These are phyloP conservation scores for Myioborus miniatus DNA, from an alignment of 2,797 vertebrate genomes.

Conservation along the genomic window DNA sequence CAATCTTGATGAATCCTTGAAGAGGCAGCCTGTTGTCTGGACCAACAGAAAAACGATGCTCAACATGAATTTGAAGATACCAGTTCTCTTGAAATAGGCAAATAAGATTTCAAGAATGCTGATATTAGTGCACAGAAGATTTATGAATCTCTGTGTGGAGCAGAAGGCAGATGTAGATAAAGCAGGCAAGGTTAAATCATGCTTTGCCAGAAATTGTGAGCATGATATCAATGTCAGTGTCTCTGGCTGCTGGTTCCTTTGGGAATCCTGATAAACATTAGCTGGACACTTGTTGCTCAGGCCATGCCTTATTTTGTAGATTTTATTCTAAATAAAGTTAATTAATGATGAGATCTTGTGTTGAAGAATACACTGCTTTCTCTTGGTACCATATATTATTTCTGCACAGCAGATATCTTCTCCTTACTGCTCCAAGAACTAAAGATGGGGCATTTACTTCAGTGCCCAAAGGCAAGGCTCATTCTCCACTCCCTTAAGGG, in stretches of 20 bases:
- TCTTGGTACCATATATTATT: neutral
- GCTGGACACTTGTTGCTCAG: neutral
- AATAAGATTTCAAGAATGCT: neutral
- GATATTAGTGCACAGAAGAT: neutral
- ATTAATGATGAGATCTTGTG: neutral
- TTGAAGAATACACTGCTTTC: neutral
- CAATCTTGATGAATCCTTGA: neutral
- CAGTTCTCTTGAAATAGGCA: neutral
- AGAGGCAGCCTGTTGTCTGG: neutral
- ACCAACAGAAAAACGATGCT: neutral
- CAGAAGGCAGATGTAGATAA: neutral
- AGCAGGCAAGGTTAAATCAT: neutral
- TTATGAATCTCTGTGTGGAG: neutral
- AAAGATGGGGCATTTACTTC: neutral
- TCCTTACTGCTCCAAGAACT: neutral
- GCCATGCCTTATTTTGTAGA: neutral
- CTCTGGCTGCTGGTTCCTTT: neutral
- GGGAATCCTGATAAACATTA: neutral
- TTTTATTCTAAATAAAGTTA: neutral
- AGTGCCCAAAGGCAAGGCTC: neutral
- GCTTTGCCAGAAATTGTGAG: neutral
- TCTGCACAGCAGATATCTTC: neutral
- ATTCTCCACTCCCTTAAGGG: neutral
- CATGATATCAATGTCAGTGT: rapidly evolving
- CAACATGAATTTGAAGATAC: neutral